Percentiles rank a stretch among this genome's conserved stretches.
phyloP scores from a whole-genome alignment of 1,140 invertebrate species.

The Musca vetustissima region DNA sequence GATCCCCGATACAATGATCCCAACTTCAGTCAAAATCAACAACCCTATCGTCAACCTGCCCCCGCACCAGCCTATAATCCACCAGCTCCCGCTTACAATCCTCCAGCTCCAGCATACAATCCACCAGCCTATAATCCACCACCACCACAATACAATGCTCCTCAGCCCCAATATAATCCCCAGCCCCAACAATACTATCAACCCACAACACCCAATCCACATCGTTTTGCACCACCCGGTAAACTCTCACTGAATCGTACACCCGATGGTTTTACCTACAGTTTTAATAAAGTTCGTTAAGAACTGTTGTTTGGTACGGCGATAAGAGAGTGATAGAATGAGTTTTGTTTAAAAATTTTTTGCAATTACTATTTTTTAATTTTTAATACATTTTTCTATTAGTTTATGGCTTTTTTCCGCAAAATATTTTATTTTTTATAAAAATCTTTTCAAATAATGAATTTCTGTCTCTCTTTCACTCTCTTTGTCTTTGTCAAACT shows the following conservation, averaged over 20 bases:
- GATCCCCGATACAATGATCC: slow-evolving; percentile 54
- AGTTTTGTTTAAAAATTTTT: slow-evolving; percentile 6
- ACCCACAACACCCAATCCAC: slow-evolving; percentile 67
- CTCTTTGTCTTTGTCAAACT: not conserved
- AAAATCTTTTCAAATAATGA: not conserved
- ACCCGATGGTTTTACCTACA: slow-evolving; percentile 81
- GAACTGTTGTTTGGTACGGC: not conserved
- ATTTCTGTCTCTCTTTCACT: slow-evolving; percentile 1
- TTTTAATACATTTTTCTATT: slow-evolving; percentile 2
- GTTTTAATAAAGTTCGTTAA: slow-evolving; percentile 66
- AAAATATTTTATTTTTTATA: not conserved
- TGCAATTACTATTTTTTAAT: slow-evolving; percentile 10
- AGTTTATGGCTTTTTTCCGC: not conserved
- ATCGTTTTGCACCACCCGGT: slow-evolving; percentile 77
- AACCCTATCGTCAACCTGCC: slow-evolving; percentile 48
- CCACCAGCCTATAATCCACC: slow-evolving; percentile 46
- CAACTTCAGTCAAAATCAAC: slow-evolving; percentile 47
- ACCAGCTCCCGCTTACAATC: slow-evolving; percentile 56
- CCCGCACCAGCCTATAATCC: slow-evolving; percentile 38
- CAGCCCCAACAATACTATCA: slow-evolving; percentile 53
- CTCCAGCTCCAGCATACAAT: slow-evolving; percentile 52
- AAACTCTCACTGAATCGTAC: slow-evolving; percentile 80
- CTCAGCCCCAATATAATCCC: slow-evolving; percentile 53
- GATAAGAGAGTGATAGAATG: slow-evolving; percentile 17
- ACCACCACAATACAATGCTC: slow-evolving; percentile 57